Evolutionary conservation across 2,888 invertebrate species (phyloP), one percentile per base, ranked within the genome.

Genomic region (Papilio gigon): DNA sequence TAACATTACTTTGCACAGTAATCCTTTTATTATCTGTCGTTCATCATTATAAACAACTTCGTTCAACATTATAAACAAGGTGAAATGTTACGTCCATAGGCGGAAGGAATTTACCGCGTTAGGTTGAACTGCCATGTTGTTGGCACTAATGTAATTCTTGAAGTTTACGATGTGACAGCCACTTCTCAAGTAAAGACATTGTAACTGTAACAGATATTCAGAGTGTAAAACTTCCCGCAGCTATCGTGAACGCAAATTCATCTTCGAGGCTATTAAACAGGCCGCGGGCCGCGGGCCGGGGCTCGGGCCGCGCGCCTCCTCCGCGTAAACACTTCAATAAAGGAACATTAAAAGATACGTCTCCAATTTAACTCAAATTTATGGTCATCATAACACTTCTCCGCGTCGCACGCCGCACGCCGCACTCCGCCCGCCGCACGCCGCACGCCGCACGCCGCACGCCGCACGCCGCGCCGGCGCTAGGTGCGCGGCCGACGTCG

Each of bases 301-400:
- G 79, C n/a, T n/a, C 72, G 75, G 77, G 78, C 74, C 80, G 77
- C 75, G 79, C 81, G 79, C 79, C 77, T 78, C 50, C 22, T 78
- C 80, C 81, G 74, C 78, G 85, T 89, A 88, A 89, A 88, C 88
- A 89, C 87, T 88, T 87, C 88, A 89, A 89, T 89, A 88, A 89
- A 85, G 78, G 79, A 79, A 84, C 85, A 87, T 88, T 89, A 89
- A 88, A 88, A 84, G 86, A 88, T 88, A 88, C 85, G 88, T 88
- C 88, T 86, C 82, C 84, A 88, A 89, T 89, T 89, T 86, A 88
- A 87, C 84, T 85, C 77, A 80, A 87, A 89, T 89, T 89, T 89
- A 90, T 88, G 80, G 84, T 81, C 81, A 86, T 86, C 83, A 84
- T 89, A 89, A 87, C 82, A 78, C 80, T 78, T 79, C 71, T 74